Percentiles rank a stretch among this genome's conserved stretches.
These are phyloP conservation scores for Hirtodrosophila confusa DNA, from an alignment of 2,888 invertebrate species.

Conservation along the genomic window DNA sequence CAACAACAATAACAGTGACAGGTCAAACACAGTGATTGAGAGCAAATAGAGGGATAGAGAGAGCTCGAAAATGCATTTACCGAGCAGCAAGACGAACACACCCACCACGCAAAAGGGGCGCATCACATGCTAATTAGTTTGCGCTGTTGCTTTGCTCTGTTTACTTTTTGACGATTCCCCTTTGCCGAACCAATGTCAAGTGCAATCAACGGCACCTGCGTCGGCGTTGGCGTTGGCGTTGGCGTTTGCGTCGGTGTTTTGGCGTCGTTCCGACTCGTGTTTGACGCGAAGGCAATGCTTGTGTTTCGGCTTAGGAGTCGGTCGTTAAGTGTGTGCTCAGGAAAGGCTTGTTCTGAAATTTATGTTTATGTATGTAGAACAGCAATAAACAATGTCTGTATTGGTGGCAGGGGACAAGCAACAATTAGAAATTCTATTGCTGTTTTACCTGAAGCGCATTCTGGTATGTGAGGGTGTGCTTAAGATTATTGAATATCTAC, in stretches of 20 bases:
- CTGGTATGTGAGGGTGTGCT: constrained; percentile 31
- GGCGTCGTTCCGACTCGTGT: constrained; percentile 34
- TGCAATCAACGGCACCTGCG: constrained; percentile 30
- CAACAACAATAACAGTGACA: constrained; percentile 25
- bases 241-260: constrained; percentile 12
- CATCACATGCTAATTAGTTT: constrained; percentile 72
- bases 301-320: constrained; percentile 7
- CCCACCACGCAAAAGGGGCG: constrained; percentile 56
- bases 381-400: constrained; percentile 11
- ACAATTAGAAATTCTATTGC: constrained; percentile 37
- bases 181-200: constrained; percentile 61
- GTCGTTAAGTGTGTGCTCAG: constrained; percentile 1
- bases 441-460: background rate
- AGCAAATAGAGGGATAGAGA: background rate
- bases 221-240: constrained; percentile 5
- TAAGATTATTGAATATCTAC: constrained; percentile 13
- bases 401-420: constrained; percentile 19
- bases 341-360: constrained; percentile 21
- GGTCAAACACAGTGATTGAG: constrained; percentile 10
- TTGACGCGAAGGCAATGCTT: constrained; percentile 32
- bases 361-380: constrained; percentile 3
- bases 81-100: constrained; percentile 50
- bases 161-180: constrained; percentile 48
- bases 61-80: constrained; percentile 15
- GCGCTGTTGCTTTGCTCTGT: constrained; percentile 55